Evolutionary conservation across 2,888 invertebrate species (phyloP), one percentile per base, ranked within the genome.

Genomic region (Sinelater perroti): DNA sequence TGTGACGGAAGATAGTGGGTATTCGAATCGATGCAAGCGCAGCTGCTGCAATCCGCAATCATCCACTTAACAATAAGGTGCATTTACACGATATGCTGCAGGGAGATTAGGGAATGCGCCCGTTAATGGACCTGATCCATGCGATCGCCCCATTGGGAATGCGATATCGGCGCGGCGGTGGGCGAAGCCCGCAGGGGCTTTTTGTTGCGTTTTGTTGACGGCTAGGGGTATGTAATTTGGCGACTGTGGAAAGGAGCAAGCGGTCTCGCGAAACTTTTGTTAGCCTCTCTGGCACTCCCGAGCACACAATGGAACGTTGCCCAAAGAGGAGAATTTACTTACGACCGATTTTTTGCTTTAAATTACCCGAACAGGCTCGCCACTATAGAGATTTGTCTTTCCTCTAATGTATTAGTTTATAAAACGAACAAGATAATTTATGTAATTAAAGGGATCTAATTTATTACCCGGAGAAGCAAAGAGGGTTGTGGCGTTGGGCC

Each of bases 21-120:
- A 52, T 38, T 44, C 40, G 33, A 54, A 57, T 57, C 52, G 59
- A 53, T 60, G 57, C 58, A 54, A 56, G 61, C 67, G 65, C 69
- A 69, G 67, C 56, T 33, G 55, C 60, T 47, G 49, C 54, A 62
- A 65, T 65, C 62, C 63, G 61, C 64, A 66, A 64, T 66, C 64
- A 65, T 64, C 65, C 64, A 67, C 66, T 66, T 67, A 66, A 69
- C 69, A 69, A 69, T 69, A 67, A 69, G 69, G 67, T 67, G 69
- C 67, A 65, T 68, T 67, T 67, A 63, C 64, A 65, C 67, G 66
- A 66, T 67, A 65, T 64, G 65, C 59, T 60, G 65, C 65, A 60
- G 61, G 56, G 61, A 63, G 63, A 65, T 63, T 61, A 64, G 63
- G 61, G 63, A 63, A 60, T 60, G 54, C 44, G 56, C 51, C 56